Base-by-base conservation (phyloP, 2,113 vertebrate species). In the Brachyhypopomus occidentalis region DNA sequence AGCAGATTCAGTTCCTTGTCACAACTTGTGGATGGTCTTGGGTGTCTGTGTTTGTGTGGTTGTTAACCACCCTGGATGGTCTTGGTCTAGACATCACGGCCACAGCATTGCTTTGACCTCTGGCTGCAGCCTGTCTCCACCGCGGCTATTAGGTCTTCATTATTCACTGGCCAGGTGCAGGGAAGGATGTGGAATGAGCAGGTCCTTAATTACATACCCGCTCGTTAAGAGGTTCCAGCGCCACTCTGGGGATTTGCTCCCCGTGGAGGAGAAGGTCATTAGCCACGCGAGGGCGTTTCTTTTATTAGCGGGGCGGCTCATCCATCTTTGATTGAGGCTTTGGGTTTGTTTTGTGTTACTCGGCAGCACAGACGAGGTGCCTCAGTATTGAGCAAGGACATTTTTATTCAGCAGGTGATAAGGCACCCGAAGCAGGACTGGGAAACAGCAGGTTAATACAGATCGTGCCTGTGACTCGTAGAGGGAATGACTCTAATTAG, bases 311-410 rank as follows among this genome's bases (percentile, higher is more conserved):
- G 62, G 2, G 9, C 38, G 52, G 36, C 62, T 52, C 16, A 34
- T 67, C 20, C 25, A 56, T 59, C 63, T 71, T 71, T 67, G 56
- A 84, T 41, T 55, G 72, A 59, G 19, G 34, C 69, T 63, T n/a
- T 66, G 64, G 38, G 30, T 30, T 30, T 30, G n/a, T 30, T 30
- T 30, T 30, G 30, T 30, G 1, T 80, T 64, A 48, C 45, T 41
- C 27, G 45, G 5, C 59, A 77, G n/a, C 36, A 66, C 45, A 78
- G 58, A 60, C 70, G 78, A 36, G 55, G 25, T 27, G 23, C n/a
- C 41, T 63, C 41, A 63, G 36, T 45, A 12, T 27, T 45, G 34
- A 60, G 17, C 55, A 75, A 36, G 20, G 1, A 17, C 36, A 41
- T 63, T 27, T 64, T 22, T 22, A 30, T 52, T 34, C 25, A 74